These are phyloP conservation scores for Corythoichthys intestinalis DNA, from an alignment of 2,113 vertebrate genomes.

Conservation along the genomic window DNA sequence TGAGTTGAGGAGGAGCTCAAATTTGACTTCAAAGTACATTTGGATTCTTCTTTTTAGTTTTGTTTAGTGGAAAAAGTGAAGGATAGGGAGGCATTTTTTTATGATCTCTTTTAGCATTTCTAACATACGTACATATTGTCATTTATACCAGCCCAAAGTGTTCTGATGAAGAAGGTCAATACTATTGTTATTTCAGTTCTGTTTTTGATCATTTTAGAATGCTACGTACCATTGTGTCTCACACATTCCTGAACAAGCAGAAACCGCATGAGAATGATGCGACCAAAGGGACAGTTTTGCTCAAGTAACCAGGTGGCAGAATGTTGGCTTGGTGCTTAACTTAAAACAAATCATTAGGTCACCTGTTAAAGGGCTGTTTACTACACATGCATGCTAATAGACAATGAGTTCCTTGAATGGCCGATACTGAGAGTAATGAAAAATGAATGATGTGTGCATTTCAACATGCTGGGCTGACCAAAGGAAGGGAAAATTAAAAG, in stretches of 20 bases:
- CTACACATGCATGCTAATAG: conserved; percentile 58
- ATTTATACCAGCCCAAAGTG: neutral
- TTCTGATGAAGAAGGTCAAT: no score
- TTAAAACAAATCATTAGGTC: conserved; percentile 72
- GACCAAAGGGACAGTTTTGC: conserved; percentile 64
- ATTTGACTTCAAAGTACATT: conserved; percentile 47
- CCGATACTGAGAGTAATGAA: conserved; percentile 60
- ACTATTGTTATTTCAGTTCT: neutral
- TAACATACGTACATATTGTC: neutral
- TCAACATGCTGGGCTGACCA: no score
- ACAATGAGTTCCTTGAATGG: conserved; percentile 65
- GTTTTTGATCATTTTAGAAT: neutral
- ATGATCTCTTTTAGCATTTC: neutral
- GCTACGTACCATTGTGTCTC: neutral
- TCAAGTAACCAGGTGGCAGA: conserved; percentile 56
- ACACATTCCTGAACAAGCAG: neutral
- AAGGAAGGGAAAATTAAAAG: conserved; percentile 55
- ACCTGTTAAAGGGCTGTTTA: conserved; percentile 67
- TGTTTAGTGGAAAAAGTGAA: conserved; percentile 17
- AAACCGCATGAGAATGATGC: conserved; percentile 63
- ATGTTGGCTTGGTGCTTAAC: conserved; percentile 56
- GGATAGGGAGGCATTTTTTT: neutral
- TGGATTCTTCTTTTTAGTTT: conserved; percentile 10
- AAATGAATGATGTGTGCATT: no score
- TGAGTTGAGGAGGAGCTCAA: conserved; percentile 19